Evolutionary conservation across 2,888 invertebrate species (phyloP).

Genomic region (Campoletis raptor): DNA sequence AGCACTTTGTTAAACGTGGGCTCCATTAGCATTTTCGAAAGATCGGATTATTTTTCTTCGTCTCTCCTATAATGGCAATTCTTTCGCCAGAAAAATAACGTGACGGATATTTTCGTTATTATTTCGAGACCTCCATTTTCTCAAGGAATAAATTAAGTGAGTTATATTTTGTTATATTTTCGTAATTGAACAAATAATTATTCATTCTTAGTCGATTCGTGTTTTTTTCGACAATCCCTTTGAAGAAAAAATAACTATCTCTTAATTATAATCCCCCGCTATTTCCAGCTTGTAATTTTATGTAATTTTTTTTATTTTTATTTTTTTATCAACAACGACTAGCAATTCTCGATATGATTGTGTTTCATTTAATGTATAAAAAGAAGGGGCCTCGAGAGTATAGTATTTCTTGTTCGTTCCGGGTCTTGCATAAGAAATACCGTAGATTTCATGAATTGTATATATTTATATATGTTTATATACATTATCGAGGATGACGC

Average conservation of each 20-base stretch:
- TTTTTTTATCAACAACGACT: neutral
- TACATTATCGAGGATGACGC: conserved; percentile 39
- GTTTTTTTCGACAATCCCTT: too few species aligned
- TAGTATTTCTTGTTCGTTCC: conserved; percentile 42
- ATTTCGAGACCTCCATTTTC: neutral
- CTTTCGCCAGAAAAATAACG: neutral
- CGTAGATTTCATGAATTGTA: conserved; percentile 17
- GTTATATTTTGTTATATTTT: neutral
- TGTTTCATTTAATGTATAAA: neutral
- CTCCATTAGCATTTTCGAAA: conserved; percentile 18
- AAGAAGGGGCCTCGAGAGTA: conserved; percentile 8
- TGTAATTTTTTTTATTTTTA: neutral
- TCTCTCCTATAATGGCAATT: neutral
- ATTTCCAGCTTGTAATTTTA: too few species aligned
- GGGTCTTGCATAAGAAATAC: conserved; percentile 56
- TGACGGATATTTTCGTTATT: neutral
- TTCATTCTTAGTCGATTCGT: neutral
- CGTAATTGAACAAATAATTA: neutral
- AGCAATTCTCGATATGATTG: neutral
- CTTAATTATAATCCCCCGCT: too few species aligned
- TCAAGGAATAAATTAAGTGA: neutral
- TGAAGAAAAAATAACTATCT: too few species aligned
- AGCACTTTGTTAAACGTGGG: conserved; percentile 7
- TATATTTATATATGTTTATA: neutral
- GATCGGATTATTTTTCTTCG: conserved; percentile 17